Evolutionary conservation across 2,888 invertebrate species (phyloP).

Genomic region (Gymnoscelis rufifasciata): DNA sequence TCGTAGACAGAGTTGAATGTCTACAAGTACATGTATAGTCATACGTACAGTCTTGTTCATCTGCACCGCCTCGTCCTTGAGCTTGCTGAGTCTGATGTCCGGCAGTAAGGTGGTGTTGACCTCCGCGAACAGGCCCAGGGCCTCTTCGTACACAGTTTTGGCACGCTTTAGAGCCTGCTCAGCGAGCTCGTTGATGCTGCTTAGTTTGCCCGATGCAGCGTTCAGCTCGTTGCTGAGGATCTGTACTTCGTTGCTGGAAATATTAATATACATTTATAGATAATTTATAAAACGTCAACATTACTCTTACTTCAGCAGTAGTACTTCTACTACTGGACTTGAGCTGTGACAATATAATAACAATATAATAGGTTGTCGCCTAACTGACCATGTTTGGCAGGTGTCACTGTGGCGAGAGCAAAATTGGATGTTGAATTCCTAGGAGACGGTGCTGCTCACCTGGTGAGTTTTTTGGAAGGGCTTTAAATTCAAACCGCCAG

Average conservation of each 20-base stretch:
- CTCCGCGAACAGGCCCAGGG: conserved; percentile 87
- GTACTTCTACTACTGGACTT: no score
- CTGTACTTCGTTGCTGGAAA: conserved; percentile 81
- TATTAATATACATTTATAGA: no score
- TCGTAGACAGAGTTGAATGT: no score
- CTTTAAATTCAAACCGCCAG: no score
- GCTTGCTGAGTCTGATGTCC: conserved; percentile 83
- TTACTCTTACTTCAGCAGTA: background rate
- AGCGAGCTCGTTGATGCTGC: conserved; percentile 84
- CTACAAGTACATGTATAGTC: no score
- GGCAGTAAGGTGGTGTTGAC: conserved; percentile 89
- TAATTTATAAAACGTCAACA: background rate
- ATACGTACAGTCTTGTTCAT: conserved; percentile 83
- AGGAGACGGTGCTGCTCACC: no score
- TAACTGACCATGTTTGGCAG: no score
- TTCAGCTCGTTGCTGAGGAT: conserved; percentile 82
- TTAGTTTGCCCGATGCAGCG: conserved; percentile 83
- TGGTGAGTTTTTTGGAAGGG: no score
- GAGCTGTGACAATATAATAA: no score
- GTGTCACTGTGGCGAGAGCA: no score
- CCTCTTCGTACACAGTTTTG: conserved; percentile 87
- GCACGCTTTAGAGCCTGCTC: conserved; percentile 87
- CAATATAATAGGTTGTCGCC: no score
- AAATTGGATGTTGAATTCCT: no score
- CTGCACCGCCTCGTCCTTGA: conserved; percentile 83